A percentile compares a stretch with the other conserved stretches of the same genome.
phyloP scores from a whole-genome alignment of 2,113 vertebrate genomes.

The Pampusana beccarii region DNA sequence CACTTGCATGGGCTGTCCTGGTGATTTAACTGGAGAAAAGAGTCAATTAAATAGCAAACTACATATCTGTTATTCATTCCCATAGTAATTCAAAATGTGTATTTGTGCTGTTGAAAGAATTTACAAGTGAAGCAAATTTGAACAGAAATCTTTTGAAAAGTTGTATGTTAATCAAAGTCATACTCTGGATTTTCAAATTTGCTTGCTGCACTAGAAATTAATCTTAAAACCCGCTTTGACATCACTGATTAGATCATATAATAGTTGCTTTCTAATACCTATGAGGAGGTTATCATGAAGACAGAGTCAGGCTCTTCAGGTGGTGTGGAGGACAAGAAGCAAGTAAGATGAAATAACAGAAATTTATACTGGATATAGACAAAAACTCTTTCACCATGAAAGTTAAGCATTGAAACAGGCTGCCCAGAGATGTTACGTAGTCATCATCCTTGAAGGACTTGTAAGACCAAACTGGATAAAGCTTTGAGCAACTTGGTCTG shows the following conservation, averaged over 20 bases:
- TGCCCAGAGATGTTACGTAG: not conserved
- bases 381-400: not conserved
- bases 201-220: not conserved
- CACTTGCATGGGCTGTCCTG: constrained; percentile 85
- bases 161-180: not conserved
- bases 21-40: constrained; percentile 83
- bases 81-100: not conserved
- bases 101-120: not conserved
- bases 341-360: not conserved
- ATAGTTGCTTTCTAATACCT: not conserved
- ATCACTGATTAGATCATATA: not conserved
- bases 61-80: not conserved
- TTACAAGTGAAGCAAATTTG: not conserved
- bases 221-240: not conserved
- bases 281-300: not conserved
- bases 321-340: not conserved
- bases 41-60: constrained; percentile 51
- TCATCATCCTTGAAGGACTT: not conserved
- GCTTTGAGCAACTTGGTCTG: not conserved
- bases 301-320: not conserved
- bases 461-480: not conserved
- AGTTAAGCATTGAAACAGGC: not conserved
- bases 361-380: not conserved
- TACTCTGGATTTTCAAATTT: not conserved
- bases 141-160: not conserved